Evolutionary conservation across 1,140 invertebrate genomes (phyloP), one percentile per base, ranked within the genome.

Genomic region (Pararge aegeria): DNA sequence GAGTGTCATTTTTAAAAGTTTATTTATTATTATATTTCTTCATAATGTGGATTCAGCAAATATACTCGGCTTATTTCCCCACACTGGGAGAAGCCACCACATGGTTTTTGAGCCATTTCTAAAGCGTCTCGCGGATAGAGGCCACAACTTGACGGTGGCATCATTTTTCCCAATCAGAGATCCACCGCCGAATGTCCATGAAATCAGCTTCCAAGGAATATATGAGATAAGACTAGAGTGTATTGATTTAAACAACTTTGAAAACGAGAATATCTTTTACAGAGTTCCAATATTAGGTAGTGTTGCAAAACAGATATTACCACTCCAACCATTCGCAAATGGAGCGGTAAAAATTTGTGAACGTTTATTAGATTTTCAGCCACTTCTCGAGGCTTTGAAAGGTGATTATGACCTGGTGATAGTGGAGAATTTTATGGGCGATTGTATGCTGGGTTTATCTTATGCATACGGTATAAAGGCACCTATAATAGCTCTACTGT

Each of bases 71-170:
- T 66, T 94, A 0, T 92, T 94, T 64, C 90, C 92, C 0, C 92
- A 94, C 75, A 90, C 90, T 0, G 93, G 94, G 0, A 93, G 91
- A 62, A 95, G 94, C 70, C 94, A 96, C 61, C 94, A 94, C 56
- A 90, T 92, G 62, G 92, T 94, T 6, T 93, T 94, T 70, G 87
- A 93, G n/a, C 93, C 94, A 0, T 76, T 95, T 1, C 72, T 95
- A 0, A 74, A 90, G 19, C 91, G 87, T 37, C 70, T 95, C 24
- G 92, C 91, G 0, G 72, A 78, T 9, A 89, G 91, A 16, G 94
- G 93, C 0, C 94, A 95, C 64, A 83, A 94, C 5, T 12, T 95
- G 1, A 94, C 93, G 1, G 91, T 94, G 2, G 75, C 94, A 2
- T 94, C 93, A 1, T 92, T 92, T 53, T 90, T 88, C 55, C 80